Evolutionary conservation across 2,888 invertebrate genomes (phyloP).

Genomic region (Microctonus aethiopoides): DNA sequence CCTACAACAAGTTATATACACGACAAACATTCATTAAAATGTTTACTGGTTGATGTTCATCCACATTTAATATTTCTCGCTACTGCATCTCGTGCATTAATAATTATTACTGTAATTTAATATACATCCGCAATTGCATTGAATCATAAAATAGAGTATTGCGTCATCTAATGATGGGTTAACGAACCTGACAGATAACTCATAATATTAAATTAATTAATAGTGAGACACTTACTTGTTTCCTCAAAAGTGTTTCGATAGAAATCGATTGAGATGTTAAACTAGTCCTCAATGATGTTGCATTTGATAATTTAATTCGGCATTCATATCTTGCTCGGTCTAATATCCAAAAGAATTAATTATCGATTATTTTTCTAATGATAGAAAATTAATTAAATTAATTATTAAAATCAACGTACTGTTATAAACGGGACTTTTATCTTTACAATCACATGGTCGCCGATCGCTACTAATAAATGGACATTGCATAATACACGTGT

Average conservation of each 20-base stretch:
- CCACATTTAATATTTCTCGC: background rate
- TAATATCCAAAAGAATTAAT: constrained; percentile 58
- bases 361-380: background rate
- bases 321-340: constrained; percentile 74
- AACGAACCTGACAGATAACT: background rate
- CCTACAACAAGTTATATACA: background rate
- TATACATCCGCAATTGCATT: background rate
- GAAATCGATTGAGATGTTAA: constrained; percentile 50
- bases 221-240: constrained; percentile 60
- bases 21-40: background rate
- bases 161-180: background rate
- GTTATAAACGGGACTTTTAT: constrained; percentile 61
- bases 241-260: constrained; percentile 60
- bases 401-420: constrained; percentile 60
- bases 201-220: too few relatives aligned
- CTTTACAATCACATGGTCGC: constrained; percentile 67
- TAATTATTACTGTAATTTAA: background rate
- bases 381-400: constrained; percentile 20
- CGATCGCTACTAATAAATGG: constrained; percentile 64
- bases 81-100: background rate
- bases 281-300: constrained; percentile 56
- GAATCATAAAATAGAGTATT: background rate
- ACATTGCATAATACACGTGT: constrained; percentile 68
- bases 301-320: constrained; percentile 66
- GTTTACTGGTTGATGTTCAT: background rate